Evolutionary conservation across 2,888 invertebrate genomes (phyloP).

Genomic region (Steromphala cineraria): DNA sequence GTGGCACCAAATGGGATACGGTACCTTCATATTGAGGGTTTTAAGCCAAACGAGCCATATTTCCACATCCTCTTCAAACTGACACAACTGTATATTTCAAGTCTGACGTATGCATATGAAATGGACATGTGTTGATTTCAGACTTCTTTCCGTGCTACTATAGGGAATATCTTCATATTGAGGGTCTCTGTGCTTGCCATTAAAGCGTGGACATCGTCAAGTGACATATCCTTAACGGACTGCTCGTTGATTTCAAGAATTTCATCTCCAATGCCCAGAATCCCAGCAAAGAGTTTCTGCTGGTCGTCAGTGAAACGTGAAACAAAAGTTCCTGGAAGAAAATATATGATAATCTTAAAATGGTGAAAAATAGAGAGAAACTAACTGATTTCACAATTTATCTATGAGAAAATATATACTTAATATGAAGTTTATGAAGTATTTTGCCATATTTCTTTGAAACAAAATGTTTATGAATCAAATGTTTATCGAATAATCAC

Average conservation of each 20-base stretch:
- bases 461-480: no score
- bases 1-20: slow-evolving; percentile 54
- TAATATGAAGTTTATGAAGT: no score
- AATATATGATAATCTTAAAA: background rate
- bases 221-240: slow-evolving; percentile 58
- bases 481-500: no score
- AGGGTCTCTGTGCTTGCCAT: slow-evolving; percentile 64
- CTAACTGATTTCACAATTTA: no score
- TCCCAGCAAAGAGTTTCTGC: slow-evolving; percentile 65
- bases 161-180: slow-evolving; percentile 59
- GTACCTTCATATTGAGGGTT: slow-evolving; percentile 58
- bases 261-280: slow-evolving; percentile 72
- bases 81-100: slow-evolving; percentile 59
- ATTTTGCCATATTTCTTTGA: no score
- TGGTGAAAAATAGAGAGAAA: no score
- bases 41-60: slow-evolving; percentile 22
- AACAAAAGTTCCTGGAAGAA: slow-evolving; percentile 68
- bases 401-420: no score
- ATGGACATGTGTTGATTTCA: slow-evolving; percentile 18
- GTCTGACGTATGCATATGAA: slow-evolving; percentile 51
- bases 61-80: slow-evolving; percentile 49
- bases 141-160: slow-evolving; percentile 53
- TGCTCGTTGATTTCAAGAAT: slow-evolving; percentile 71
- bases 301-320: slow-evolving; percentile 57
- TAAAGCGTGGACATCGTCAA: slow-evolving; percentile 70